Evolutionary conservation across 2,888 invertebrate genomes (phyloP), one percentile per base, ranked within the genome.

Genomic region (Colletes collaris): DNA sequence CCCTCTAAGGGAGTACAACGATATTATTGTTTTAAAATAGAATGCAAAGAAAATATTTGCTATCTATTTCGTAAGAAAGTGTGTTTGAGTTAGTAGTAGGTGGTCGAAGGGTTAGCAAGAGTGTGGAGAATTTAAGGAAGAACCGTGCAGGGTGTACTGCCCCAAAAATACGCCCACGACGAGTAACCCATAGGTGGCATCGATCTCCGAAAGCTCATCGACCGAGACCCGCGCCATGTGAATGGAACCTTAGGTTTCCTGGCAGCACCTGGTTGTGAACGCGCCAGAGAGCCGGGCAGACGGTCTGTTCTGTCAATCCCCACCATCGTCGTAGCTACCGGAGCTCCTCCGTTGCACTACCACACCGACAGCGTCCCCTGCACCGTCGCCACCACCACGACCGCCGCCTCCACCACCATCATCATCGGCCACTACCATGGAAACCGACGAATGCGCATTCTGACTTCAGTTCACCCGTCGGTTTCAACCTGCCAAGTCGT

Each of bases 381-480:
- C 44, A 46, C 73, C 71, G 27, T 65, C 78, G n/a, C 59, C 62
- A 70, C 76, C 82, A 74, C 76, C 82, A 73, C 63, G 60, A 63
- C 71, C 63, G n/a, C 71, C 68, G 71, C 83, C 27, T 52, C 64
- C 74, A 81, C 79, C 67, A 82, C 71, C 74, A 71, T 53, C 70
- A 67, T 44, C 83, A 64, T 80, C 64, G 71, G 83, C 87, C 86
- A 87, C 88, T 82, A 85, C 86, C 89, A 87, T 83, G 81, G 85
- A 84, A 85, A 86, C 88, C 86, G 81, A 87, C 87, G 88, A 88
- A 85, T 86, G 90, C 89, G 89, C 90, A 89, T 89, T 89, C 88
- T 83, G 86, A 86, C 83, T 86, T 88, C 89, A 91, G 91, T 90
- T 89, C 88, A 87, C 83, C 88, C 87, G 86, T 87, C 83, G 88